Conservation (phyloP, 2,797 vertebrate species). For the Chiroxiphia lanceolata region DNA sequence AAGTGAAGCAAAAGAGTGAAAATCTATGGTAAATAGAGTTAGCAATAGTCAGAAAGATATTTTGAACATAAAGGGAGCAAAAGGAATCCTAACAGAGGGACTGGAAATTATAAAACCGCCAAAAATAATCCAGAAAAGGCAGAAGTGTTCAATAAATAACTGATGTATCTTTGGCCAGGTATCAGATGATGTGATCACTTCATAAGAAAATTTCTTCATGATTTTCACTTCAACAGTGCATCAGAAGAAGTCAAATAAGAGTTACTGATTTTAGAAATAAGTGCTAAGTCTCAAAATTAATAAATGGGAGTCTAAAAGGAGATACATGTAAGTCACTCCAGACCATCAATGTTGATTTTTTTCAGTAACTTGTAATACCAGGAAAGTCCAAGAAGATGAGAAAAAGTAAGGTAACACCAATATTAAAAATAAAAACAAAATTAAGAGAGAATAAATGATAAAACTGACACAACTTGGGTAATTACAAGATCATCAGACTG, state of each 20-base stretch:
- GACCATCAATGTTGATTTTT: not conserved
- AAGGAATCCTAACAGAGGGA: not conserved
- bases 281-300: not conserved
- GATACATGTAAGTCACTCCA: not conserved
- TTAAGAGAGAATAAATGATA: not conserved
- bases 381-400: not conserved
- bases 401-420: not conserved
- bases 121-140: constrained; percentile 32
- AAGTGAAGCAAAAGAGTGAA: not conserved
- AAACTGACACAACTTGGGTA: not conserved
- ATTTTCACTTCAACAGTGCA: constrained; percentile 24
- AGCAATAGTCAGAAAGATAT: not conserved
- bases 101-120: constrained; percentile 8
- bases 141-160: not conserved
- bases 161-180: not conserved
- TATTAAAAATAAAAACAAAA: not conserved
- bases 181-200: constrained; percentile 34
- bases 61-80: not conserved
- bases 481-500: not conserved
- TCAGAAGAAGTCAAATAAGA: constrained; percentile 20
- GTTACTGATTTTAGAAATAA: constrained; percentile 6
- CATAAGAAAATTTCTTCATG: not conserved
- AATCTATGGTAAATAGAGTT: not conserved
- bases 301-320: not conserved
- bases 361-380: not conserved